Evolutionary conservation across 1,140 invertebrate genomes (phyloP), one percentile per base, ranked within the genome.

Genomic region (Spodoptera litura): DNA sequence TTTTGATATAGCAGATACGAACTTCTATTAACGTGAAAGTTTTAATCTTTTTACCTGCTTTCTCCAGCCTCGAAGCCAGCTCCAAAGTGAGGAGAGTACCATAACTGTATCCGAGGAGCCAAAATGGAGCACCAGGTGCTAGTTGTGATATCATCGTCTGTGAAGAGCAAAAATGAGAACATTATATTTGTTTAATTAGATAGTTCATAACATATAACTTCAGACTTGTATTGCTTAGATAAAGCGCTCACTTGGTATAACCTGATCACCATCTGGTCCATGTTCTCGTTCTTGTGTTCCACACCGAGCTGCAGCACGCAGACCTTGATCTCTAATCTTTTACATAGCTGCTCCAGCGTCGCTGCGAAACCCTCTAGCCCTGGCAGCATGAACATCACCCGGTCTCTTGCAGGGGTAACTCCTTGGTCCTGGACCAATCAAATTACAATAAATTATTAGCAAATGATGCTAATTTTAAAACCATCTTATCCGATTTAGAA

Each of bases 301-400:
- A 89, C 87, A 5, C 94, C 93, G 4, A 95, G 95, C 88, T 98
- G 97, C 55, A 98, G 88, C 68, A 96, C 97, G 88, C 96, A 96
- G 1, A 96, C 95, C 79, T 97, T 96, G 78, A 94, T 94, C 78
- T 96, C 94, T 31, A 97, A 87, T 55, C 96, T 94, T 6, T 90
- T 91, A 58, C 95, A 95, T 2, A 97, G 83, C 5, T 95, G 90
- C 85, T 96, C 95, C 84, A 97, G 82, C 0, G 95, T 95, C 0
- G 94, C 85, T 0, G 96, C 96, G 66, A 96, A 95, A 20, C 97
- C 98, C 95, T 98, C 98, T 58, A 98, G 94, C n/a, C 98, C 97
- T 73, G 98, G 98, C 53, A 98, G 91, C 80, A 98, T 95, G 88
- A 98, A 97, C 79, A 97, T 94, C 38, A 91, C 82, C 66, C 81